Conservation (phyloP, 2,888 invertebrate species). For the Selenia dentaria region DNA sequence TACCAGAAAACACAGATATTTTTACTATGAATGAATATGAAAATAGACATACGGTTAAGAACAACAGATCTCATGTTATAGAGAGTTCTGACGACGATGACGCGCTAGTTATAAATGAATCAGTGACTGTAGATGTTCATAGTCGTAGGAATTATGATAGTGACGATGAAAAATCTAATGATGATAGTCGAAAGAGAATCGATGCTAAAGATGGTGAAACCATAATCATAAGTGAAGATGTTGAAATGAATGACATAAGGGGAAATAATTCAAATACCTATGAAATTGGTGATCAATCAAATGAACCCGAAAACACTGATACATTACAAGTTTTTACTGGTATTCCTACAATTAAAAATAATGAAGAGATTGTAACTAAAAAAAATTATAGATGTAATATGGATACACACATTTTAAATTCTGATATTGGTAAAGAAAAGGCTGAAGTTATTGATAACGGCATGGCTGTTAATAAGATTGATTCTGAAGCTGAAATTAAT, state of each 20-base stretch:
- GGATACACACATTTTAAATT: too few species aligned
- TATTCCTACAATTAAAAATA: background rate
- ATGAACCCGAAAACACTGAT: slow-evolving; percentile 1
- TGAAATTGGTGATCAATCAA: too few species aligned
- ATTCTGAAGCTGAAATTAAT: slow-evolving; percentile 8
- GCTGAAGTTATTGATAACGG: too few species aligned
- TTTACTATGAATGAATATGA: background rate
- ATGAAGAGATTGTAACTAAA: background rate
- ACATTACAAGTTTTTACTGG: background rate
- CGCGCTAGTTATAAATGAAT: slow-evolving; percentile 37
- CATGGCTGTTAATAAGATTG: slow-evolving; percentile 20
- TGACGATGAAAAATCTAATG: slow-evolving; percentile 10
- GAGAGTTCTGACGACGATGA: slow-evolving; percentile 47
- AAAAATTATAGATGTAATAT: too few species aligned
- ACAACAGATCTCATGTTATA: slow-evolving; percentile 13
- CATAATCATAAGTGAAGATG: slow-evolving; percentile 2
- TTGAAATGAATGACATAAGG: slow-evolving; percentile 6
- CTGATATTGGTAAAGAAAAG: too few species aligned
- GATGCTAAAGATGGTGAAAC: slow-evolving; percentile 9
- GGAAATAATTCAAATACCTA: too few species aligned
- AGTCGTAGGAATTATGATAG: slow-evolving; percentile 9
- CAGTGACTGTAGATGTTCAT: slow-evolving; percentile 43
- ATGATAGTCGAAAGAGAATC: slow-evolving; percentile 1
- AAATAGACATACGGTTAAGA: slow-evolving; percentile 3
- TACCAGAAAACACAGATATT: background rate